Evolutionary conservation across 2,888 invertebrate genomes (phyloP), one percentile per base, ranked within the genome.

Genomic region (Drosophila longiperda): DNA sequence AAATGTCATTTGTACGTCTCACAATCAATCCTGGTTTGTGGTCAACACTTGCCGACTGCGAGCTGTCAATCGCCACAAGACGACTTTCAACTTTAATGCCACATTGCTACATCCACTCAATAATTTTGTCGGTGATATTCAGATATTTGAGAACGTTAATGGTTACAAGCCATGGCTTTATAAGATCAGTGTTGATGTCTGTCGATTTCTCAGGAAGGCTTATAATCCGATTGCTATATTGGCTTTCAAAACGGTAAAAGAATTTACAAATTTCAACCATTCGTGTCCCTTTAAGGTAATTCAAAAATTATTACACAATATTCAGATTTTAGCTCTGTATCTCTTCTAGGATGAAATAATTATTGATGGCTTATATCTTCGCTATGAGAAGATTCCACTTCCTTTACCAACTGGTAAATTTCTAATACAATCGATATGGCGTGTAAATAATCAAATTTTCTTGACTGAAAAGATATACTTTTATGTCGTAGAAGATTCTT

Each of bases 141-240:
- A 26, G 8, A 4, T 55, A 4, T 38, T 55, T 55, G 12, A 55
- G 17, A 55, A 38, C 33, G 34, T 17, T 1, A 59, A 26, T 34
- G 48, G 59, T 29, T 57, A 48, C n/a, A 34, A 59, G 34, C 59
- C 48, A 17, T 59, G n/a, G 26, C 33, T 59, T 12, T 59, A 12
- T 48, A 34, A 48, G 9, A 0, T 3, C 1, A 17, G 1, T 12
- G 0, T 59, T 8, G 34, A 48, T 26, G 1, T 17, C 0, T 59
- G 59, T 26, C 59, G 59, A 6, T 59, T 48, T 59, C 11, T 59
- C 6, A 59, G 2, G 4, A 45, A 34, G 17, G 17, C 59, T 12
- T 48, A 59, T 48, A 26, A 48, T 48, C 34, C 48, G 3, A 2
- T 59, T 15, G 33, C 26, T 17, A n/a, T 23, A 17, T 1, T 58